Conservation (phyloP, 1,140 invertebrate species). For the Bombus waltoni region DNA sequence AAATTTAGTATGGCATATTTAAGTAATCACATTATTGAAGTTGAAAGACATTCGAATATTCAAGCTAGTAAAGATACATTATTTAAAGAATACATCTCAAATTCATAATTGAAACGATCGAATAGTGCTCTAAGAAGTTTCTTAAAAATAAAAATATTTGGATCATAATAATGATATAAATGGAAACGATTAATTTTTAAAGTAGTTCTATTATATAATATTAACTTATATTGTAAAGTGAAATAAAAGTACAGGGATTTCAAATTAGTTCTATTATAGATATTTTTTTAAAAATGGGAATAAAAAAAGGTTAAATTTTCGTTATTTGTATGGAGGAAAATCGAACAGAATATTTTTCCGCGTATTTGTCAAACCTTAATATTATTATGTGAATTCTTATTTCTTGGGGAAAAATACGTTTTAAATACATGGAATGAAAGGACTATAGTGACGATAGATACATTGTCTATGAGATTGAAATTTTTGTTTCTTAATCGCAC, state of each 20-base stretch:
- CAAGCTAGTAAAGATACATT: not conserved
- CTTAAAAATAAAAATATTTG: not conserved
- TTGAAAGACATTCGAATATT: not conserved
- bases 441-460: not conserved
- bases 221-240: not conserved
- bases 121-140: not conserved
- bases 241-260: not conserved
- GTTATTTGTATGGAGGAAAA: not conserved
- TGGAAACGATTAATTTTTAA: not conserved
- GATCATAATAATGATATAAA: not conserved
- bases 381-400: not conserved
- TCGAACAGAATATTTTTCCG: not conserved
- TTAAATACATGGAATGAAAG: not conserved
- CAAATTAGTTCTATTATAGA: not conserved
- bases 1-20: not conserved
- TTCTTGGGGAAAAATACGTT: not conserved
- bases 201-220: not conserved
- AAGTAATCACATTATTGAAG: not conserved
- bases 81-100: not conserved
- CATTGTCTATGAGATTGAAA: not conserved
- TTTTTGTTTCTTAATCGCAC: not conserved
- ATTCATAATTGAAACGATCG: conserved; percentile 7
- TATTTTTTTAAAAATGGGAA: conserved; percentile 53
- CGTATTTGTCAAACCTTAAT: not conserved
- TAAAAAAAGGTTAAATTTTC: conserved; percentile 53